Conservation (phyloP, 2,888 invertebrate genomes). For the Shargacucullia verbasci region DNA sequence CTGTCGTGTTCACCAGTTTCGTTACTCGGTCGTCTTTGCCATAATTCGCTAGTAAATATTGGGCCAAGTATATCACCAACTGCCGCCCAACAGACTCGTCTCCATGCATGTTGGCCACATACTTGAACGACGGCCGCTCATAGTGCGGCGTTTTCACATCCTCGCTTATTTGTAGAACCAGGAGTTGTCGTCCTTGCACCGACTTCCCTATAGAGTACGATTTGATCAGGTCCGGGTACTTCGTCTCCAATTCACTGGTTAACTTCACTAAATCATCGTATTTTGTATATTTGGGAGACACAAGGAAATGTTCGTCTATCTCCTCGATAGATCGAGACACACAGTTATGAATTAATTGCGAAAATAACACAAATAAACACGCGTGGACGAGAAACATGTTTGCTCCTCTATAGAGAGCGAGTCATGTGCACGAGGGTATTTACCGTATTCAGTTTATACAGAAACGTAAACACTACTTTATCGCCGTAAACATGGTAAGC, state of each 20-base stretch:
- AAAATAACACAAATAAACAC: conserved; percentile 75
- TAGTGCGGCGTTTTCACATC: conserved; percentile 89
- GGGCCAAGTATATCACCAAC: conserved; percentile 94
- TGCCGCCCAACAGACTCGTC: conserved; percentile 97
- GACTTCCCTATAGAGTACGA: conserved; percentile 95
- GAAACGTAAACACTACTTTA: conserved; percentile 63
- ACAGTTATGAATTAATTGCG: conserved; percentile 73
- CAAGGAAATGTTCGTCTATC: conserved; percentile 88
- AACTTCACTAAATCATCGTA: conserved; percentile 92
- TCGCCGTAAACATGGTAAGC: conserved; percentile 65
- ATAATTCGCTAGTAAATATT: conserved; percentile 94
- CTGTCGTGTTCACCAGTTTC: conserved; percentile 94
- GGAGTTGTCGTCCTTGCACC: conserved; percentile 93
- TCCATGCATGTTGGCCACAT: conserved; percentile 99
- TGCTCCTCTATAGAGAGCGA: conserved; percentile 45
- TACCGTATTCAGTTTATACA: conserved; percentile 50
- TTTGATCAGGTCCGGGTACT: conserved; percentile 92
- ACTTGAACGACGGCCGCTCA: conserved; percentile 96
- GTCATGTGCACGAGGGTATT: conserved; percentile 47
- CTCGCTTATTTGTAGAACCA: conserved; percentile 94
- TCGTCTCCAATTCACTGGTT: conserved; percentile 89
- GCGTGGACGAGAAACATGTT: conserved; percentile 71
- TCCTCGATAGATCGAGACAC: conserved; percentile 74
- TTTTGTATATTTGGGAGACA: conserved; percentile 90
- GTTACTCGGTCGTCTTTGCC: conserved; percentile 92